These are phyloP conservation scores for Chroicocephalus ridibundus DNA, from an alignment of 2,113 vertebrate genomes.

Conservation along the genomic window DNA sequence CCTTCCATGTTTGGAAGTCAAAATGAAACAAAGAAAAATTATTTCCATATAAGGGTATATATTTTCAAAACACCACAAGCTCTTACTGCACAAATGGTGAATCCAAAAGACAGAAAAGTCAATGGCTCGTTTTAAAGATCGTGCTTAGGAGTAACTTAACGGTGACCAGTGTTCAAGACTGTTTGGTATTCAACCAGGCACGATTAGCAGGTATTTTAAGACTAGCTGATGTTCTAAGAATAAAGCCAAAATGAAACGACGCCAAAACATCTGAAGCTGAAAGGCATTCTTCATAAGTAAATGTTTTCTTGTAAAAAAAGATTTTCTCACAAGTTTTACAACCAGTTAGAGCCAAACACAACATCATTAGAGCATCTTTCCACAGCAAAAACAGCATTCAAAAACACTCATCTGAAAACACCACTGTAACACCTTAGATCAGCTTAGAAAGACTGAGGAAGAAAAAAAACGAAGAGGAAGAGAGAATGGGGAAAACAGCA, in stretches of 20 bases:
- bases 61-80: constrained; percentile 14
- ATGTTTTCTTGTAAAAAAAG: background rate
- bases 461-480: background rate
- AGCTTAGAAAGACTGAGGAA: background rate
- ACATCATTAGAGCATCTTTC: background rate
- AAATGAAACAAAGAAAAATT: constrained; percentile 33
- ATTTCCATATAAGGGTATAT: constrained; percentile 18
- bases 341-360: background rate
- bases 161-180: background rate
- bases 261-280: background rate
- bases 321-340: background rate
- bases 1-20: background rate
- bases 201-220: background rate
- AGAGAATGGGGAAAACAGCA: background rate
- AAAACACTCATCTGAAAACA: background rate
- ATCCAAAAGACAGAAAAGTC: background rate
- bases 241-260: background rate
- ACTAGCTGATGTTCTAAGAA: background rate
- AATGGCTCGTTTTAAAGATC: background rate
- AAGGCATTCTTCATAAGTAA: background rate
- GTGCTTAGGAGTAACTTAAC: background rate
- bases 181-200: background rate
- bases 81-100: background rate
- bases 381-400: background rate
- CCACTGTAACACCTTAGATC: background rate